Percentiles rank a stretch among this genome's conserved stretches.
phyloP scores from a whole-genome alignment of 1,140 invertebrate genomes.

The Sycobia sp. region DNA sequence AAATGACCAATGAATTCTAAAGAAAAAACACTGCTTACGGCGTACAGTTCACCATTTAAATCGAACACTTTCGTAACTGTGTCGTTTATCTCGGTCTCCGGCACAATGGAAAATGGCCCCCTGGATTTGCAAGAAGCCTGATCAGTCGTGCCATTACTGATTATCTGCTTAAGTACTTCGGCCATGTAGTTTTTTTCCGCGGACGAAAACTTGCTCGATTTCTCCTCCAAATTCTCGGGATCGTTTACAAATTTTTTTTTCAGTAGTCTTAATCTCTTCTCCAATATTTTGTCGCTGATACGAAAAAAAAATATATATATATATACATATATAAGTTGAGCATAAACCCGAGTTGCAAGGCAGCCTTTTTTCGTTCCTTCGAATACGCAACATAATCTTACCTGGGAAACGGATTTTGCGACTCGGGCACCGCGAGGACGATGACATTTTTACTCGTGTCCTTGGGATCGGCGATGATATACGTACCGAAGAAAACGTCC shows the following conservation, averaged over 20 bases:
- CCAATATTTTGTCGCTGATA: slow-evolving; percentile 48
- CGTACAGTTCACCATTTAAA: slow-evolving; percentile 61
- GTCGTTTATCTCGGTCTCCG: slow-evolving; percentile 56
- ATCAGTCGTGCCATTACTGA: slow-evolving; percentile 53
- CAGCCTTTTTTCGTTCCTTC: no score
- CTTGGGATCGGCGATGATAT: slow-evolving; percentile 70
- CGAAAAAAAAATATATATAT: slow-evolving; percentile 25
- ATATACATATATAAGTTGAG: no score
- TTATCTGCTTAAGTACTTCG: slow-evolving; percentile 57
- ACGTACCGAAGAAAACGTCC: slow-evolving; percentile 72
- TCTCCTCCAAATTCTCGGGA: slow-evolving; percentile 46
- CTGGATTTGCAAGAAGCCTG: slow-evolving; percentile 44
- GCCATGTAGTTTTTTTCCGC: slow-evolving; percentile 57
- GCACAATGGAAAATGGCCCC: slow-evolving; percentile 43
- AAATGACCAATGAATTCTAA: no score
- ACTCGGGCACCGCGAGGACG: slow-evolving; percentile 67
- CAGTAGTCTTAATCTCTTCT: slow-evolving; percentile 42
- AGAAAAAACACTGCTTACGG: slow-evolving; percentile 51
- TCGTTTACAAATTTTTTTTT: slow-evolving; percentile 21
- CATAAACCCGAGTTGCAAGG: no score
- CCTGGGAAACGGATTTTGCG: slow-evolving; percentile 70
- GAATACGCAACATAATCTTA: slow-evolving; percentile 45
- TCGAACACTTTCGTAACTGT: slow-evolving; percentile 59
- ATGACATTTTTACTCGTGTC: slow-evolving; percentile 70
- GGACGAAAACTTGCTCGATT: not conserved